A percentile compares a stretch with the other conserved stretches of the same genome.
Conservation (phyloP, 2,888 invertebrate species). For the Trissoscelio sp. region DNA sequence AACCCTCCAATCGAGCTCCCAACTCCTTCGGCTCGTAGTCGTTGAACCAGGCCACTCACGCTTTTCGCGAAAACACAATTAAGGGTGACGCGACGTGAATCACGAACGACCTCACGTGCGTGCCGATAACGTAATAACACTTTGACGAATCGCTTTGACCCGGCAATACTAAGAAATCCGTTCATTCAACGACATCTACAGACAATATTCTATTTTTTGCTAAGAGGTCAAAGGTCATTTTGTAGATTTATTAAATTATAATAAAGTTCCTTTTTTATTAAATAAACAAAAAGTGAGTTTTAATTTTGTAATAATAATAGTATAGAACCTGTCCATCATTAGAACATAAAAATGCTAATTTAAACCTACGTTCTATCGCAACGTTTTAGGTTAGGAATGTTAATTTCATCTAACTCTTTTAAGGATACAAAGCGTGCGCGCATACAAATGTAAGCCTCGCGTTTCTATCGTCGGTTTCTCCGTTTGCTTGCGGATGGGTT, state of each 20-base stretch:
- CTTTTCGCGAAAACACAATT: conserved; percentile 48
- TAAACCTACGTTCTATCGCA: conserved; percentile 30
- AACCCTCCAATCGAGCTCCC: conserved; percentile 33
- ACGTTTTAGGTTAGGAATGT: conserved; percentile 43
- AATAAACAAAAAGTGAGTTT: too few species aligned
- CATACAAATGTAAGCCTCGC: conserved; percentile 37
- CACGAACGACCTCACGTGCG: conserved; percentile 48
- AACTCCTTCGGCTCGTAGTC: conserved; percentile 28
- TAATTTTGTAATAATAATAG: too few species aligned
- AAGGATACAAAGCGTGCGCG: conserved; percentile 35
- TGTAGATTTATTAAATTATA: too few species aligned
- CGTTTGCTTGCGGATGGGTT: conserved; percentile 62
- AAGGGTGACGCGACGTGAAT: conserved; percentile 49
- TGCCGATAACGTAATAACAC: conserved; percentile 50
- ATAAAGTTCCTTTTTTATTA: neutral
- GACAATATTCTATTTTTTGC: too few species aligned
- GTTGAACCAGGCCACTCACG: conserved; percentile 44
- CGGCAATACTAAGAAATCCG: conserved; percentile 32
- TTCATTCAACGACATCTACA: conserved; percentile 18
- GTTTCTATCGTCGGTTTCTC: conserved; percentile 55
- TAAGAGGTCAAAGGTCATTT: too few species aligned
- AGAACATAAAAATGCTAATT: conserved; percentile 32
- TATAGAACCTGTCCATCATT: conserved; percentile 12
- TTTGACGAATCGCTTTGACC: conserved; percentile 39
- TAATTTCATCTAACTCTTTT: conserved; percentile 49